Conservation (phyloP, 2,888 invertebrate genomes). For the Aporophyla nigra region DNA sequence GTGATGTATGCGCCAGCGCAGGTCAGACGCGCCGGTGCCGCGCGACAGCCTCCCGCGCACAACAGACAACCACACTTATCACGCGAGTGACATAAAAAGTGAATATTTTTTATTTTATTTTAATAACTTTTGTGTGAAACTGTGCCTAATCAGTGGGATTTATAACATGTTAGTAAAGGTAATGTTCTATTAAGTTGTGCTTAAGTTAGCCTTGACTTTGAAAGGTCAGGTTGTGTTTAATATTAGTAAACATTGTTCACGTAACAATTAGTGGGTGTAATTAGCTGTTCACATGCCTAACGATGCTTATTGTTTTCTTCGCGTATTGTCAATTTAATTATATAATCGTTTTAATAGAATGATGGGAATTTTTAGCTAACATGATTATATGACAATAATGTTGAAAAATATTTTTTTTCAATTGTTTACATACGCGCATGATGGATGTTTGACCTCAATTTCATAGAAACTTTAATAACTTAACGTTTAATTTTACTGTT, state of each 20-base stretch:
- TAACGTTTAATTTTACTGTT: not conserved
- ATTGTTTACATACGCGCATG: conserved; percentile 25
- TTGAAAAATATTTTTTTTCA: conserved; percentile 12
- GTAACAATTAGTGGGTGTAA: conserved; percentile 72
- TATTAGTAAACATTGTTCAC: conserved; percentile 75
- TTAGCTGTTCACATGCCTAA: conserved; percentile 70
- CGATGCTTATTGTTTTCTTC: conserved; percentile 69
- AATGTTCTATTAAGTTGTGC: conserved; percentile 64
- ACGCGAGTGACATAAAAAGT: conserved; percentile 84
- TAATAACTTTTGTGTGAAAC: conserved; percentile 65
- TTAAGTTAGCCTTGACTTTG: conserved; percentile 73
- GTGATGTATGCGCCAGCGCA: conserved; percentile 87
- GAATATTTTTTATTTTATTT: conserved; percentile 70
- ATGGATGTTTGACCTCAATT: conserved; percentile 24
- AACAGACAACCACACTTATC: conserved; percentile 74
- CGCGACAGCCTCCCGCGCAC: conserved; percentile 89
- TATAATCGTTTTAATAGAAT: conserved; percentile 60
- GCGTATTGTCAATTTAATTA: conserved; percentile 66
- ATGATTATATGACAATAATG: conserved; percentile 41
- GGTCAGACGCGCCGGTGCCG: conserved; percentile 84
- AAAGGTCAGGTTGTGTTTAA: conserved; percentile 61
- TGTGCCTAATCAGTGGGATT: conserved; percentile 66
- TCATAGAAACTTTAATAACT: conserved; percentile 12
- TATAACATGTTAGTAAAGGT: conserved; percentile 80
- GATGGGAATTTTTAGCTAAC: conserved; percentile 56